These are phyloP conservation scores for Drosophila falleni DNA, from an alignment of 2,888 invertebrate genomes.

Conservation along the genomic window DNA sequence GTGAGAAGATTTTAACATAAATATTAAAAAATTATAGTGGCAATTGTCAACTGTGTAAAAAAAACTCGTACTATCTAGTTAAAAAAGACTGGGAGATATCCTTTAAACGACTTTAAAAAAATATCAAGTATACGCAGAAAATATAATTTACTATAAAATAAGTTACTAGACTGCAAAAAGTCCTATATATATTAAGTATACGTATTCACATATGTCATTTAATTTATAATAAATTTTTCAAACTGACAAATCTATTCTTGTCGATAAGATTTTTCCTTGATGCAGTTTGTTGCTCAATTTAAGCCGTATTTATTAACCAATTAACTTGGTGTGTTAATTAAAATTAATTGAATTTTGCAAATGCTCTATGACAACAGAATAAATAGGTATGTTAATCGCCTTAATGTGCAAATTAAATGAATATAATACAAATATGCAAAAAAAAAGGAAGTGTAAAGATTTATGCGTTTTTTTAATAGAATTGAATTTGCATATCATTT, in stretches of 20 bases:
- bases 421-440: constrained; percentile 8
- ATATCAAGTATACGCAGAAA: neutral
- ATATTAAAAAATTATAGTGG: constrained; percentile 23
- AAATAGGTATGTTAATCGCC: constrained; percentile 49
- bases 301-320: constrained; percentile 30
- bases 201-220: constrained; percentile 7
- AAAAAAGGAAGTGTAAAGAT: constrained; percentile 31
- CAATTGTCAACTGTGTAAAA: neutral
- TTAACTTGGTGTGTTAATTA: constrained; percentile 46
- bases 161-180: neutral
- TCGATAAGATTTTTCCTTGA: neutral
- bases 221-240: neutral
- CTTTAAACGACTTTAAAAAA: neutral
- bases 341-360: constrained; percentile 51
- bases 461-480: constrained; percentile 60
- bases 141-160: neutral
- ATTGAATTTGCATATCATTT: constrained; percentile 68
- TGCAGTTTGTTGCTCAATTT: constrained; percentile 11
- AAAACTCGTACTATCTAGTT: no score
- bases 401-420: constrained; percentile 38
- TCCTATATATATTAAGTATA: neutral
- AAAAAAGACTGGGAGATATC: neutral
- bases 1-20: constrained; percentile 11
- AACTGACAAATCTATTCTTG: neutral
- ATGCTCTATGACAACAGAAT: constrained; percentile 18